Conservation (phyloP, 2,113 vertebrate species). For the Cheilinus undulatus region DNA sequence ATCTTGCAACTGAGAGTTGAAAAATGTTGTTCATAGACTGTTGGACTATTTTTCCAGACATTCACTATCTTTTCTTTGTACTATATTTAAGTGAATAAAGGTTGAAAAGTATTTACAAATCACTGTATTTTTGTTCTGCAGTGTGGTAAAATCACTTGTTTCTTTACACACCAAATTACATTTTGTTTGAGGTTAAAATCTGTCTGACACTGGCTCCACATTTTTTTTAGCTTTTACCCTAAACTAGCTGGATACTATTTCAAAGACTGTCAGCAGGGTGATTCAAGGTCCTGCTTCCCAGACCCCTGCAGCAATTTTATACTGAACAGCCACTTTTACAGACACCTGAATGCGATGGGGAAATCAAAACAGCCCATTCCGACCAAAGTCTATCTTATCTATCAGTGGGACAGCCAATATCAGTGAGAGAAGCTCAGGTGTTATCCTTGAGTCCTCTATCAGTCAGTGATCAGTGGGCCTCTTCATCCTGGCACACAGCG, state of each 20-base stretch:
- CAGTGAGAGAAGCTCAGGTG: conserved; percentile 27
- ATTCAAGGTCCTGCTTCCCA: conserved; percentile 16
- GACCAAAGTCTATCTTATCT: conserved; percentile 5
- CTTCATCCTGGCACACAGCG: conserved; percentile 42
- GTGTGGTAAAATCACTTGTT: too few relatives aligned
- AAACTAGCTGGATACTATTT: neutral
- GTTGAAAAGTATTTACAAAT: too few relatives aligned
- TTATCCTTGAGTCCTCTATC: conserved; percentile 47
- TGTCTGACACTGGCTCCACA: too few relatives aligned
- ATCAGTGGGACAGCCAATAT: conserved; percentile 6
- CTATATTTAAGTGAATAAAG: too few relatives aligned
- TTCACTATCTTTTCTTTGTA: too few relatives aligned
- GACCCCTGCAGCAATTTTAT: conserved; percentile 4
- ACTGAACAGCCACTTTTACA: neutral
- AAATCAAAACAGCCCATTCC: neutral
- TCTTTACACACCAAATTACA: too few relatives aligned
- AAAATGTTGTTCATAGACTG: too few relatives aligned
- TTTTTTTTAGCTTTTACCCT: conserved; percentile 10
- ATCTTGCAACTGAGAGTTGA: too few relatives aligned
- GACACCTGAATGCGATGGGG: conserved; percentile 3
- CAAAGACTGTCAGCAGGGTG: conserved; percentile 12
- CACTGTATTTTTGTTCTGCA: too few relatives aligned
- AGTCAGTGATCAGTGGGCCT: conserved; percentile 42
- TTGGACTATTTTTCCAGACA: too few relatives aligned
- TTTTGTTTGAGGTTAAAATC: too few relatives aligned